Percentiles rank a stretch among this genome's conserved stretches.
phyloP scores from a whole-genome alignment of 2,797 vertebrate species.

The Pipistrellus nathusii region DNA sequence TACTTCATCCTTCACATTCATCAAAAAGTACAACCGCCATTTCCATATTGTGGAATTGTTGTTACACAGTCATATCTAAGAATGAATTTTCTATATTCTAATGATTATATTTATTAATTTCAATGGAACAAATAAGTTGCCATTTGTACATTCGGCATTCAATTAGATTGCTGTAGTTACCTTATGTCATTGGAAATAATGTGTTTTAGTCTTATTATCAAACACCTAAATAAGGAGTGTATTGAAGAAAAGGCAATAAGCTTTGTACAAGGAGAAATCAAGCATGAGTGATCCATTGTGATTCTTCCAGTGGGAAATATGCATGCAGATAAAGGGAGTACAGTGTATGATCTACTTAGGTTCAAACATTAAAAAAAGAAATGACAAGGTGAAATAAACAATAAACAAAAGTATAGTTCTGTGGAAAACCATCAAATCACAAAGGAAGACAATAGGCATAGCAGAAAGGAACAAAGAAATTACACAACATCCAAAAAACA shows the following conservation, averaged over 20 bases:
- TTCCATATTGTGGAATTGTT: neutral
- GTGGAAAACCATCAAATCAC: neutral
- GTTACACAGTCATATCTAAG: neutral
- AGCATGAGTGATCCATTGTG: neutral
- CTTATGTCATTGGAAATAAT: neutral
- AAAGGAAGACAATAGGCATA: neutral
- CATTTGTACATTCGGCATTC: neutral
- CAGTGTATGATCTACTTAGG: neutral
- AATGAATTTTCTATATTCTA: neutral
- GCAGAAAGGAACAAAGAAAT: neutral
- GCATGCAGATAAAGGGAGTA: neutral
- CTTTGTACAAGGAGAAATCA: conserved; percentile 3
- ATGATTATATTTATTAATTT: conserved; percentile 25
- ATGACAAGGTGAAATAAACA: neutral
- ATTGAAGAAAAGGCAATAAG: neutral
- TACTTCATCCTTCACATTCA: neutral
- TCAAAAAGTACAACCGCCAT: neutral
- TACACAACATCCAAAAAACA: neutral
- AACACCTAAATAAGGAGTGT: neutral
- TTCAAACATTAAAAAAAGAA: neutral
- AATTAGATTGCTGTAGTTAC: neutral
- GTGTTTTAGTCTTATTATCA: neutral
- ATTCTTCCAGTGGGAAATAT: neutral
- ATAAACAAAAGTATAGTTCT: neutral
- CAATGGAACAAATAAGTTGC: neutral